A percentile compares a stretch with the other conserved stretches of the same genome.
Evolutionary conservation across 2,888 invertebrate genomes (phyloP).

Genomic region (Meliscaeva auricollis): DNA sequence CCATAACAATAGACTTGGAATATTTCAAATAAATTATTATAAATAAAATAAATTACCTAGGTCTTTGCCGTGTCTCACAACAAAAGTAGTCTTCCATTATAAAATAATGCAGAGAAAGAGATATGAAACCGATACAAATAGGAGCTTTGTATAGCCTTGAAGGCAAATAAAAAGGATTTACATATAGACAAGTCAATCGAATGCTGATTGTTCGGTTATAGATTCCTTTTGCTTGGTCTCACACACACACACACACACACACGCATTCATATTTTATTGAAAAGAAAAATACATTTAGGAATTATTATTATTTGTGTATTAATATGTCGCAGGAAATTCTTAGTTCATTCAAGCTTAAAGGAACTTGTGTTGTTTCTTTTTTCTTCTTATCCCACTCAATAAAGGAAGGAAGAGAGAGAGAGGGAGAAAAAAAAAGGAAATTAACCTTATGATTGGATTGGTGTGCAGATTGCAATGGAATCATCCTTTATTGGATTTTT

Average conservation of each 20-base stretch:
- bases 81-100: conserved; percentile 22
- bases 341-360: background rate
- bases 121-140: conserved; percentile 52
- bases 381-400: too few species aligned
- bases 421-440: conserved; percentile 18
- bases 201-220: conserved; percentile 36
- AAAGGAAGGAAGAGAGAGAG: background rate
- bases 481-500: conserved; percentile 22
- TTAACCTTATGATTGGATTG: conserved; percentile 60
- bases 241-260: background rate
- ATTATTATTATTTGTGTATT: background rate
- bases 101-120: conserved; percentile 16
- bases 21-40: conserved; percentile 60
- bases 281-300: background rate
- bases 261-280: background rate
- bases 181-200: conserved; percentile 57
- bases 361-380: background rate
- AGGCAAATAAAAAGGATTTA: conserved; percentile 53
- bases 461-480: conserved; percentile 42
- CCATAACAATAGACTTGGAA: conserved; percentile 54
- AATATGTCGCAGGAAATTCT: background rate
- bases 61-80: conserved; percentile 17
- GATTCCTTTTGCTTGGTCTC: too few species aligned
- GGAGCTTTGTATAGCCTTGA: background rate
- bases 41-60: conserved; percentile 48